Percentiles rank a stretch among this genome's conserved stretches.
Evolutionary conservation across 2,113 vertebrate species (phyloP).

Genomic region (Hypanus sabinus): DNA sequence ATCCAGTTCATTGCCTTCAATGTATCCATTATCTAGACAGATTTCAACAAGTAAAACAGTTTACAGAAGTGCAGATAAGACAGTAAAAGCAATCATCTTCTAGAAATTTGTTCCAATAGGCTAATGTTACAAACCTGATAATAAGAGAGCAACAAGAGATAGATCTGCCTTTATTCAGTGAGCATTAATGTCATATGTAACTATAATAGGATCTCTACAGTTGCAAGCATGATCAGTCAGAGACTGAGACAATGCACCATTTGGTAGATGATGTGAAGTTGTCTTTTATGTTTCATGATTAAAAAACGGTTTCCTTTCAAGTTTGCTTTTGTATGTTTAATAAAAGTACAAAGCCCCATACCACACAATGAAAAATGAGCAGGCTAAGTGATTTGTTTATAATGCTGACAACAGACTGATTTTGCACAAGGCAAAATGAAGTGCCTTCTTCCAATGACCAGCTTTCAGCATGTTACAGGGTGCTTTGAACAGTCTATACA

Average conservation of each 20-base stretch:
- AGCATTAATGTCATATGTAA: too few relatives aligned
- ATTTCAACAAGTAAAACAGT: background rate
- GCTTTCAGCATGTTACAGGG: background rate
- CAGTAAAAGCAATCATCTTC: background rate
- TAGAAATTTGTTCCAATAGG: background rate
- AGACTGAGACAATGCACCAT: background rate
- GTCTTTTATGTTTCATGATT: background rate
- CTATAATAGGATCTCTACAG: background rate
- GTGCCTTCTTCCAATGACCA: background rate
- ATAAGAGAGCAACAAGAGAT: background rate
- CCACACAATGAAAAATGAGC: background rate
- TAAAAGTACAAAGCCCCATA: background rate
- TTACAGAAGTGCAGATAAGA: background rate
- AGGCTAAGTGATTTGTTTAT: background rate
- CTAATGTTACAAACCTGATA: background rate
- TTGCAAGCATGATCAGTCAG: background rate
- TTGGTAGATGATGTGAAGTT: background rate
- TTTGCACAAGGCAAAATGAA: too few relatives aligned
- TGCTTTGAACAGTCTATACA: background rate
- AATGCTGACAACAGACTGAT: background rate
- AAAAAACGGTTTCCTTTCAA: background rate
- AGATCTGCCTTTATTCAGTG: background rate
- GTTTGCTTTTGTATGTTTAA: background rate
- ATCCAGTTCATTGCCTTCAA: conserved; percentile 84
- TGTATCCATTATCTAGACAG: conserved; percentile 83